These are phyloP conservation scores for Campylomormyrus tamandua DNA, from an alignment of 2,113 vertebrate species.

Conservation along the genomic window DNA sequence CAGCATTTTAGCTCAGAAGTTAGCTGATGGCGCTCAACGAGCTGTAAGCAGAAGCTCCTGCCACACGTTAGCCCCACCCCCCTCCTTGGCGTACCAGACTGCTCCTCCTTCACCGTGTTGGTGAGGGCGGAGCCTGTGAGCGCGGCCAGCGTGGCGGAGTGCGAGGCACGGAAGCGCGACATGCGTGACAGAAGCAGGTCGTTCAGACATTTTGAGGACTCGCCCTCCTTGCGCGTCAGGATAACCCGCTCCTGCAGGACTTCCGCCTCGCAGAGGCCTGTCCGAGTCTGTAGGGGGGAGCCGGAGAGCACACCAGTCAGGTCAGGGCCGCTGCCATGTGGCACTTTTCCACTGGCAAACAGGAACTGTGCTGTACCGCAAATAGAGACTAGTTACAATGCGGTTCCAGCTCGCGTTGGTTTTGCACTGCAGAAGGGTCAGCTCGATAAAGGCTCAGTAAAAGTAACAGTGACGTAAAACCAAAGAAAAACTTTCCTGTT, in stretches of 20 bases:
- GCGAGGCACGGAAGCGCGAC: constrained; percentile 89
- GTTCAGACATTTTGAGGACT: constrained; percentile 96
- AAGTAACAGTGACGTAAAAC: neutral
- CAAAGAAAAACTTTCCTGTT: neutral
- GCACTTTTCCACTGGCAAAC: neutral
- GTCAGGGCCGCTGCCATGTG: neutral
- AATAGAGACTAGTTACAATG: neutral
- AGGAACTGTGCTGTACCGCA: neutral
- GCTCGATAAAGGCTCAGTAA: neutral
- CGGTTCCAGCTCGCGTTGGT: neutral
- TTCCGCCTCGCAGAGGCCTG: constrained; percentile 73
- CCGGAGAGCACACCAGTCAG: neutral
- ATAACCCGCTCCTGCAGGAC: constrained; percentile 88
- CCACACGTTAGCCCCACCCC: neutral
- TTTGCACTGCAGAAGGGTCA: neutral
- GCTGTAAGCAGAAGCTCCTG: neutral
- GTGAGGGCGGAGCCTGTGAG: constrained; percentile 94
- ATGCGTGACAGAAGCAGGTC: constrained; percentile 95
- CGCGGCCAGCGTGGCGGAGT: constrained; percentile 89
- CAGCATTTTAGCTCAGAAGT: neutral
- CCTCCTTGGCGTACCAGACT: constrained; percentile 70
- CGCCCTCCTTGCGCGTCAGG: constrained; percentile 90
- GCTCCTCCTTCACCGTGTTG: constrained; percentile 94
- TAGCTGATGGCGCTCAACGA: neutral
- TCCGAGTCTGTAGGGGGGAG: constrained; percentile 64